Evolutionary conservation across 2,797 vertebrate genomes (phyloP), one percentile per base, ranked within the genome.

Genomic region (Perdix hodgsoniae): DNA sequence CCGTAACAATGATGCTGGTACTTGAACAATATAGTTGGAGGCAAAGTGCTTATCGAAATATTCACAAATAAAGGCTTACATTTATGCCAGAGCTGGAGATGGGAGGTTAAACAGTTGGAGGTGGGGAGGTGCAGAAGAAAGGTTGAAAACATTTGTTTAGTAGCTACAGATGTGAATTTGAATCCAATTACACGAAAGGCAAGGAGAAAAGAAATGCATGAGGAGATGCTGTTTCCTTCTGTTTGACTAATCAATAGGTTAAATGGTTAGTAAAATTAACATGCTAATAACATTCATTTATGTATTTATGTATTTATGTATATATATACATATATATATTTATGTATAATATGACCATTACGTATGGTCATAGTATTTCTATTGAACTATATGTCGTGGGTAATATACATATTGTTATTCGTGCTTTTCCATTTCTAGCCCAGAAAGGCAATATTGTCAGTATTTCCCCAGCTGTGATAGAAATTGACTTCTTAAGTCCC

Each of bases 41-140:
- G 97, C 98, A 97, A 98, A 98, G 97, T 97, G 95, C 97, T 98
- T 98, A 98, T 97, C 94, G 74, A 96, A 98, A 98, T 98, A 97
- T 97, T 98, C 97, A 97, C 97, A 98, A 98, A 98, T 98, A 97
- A 97, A 97, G 95, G 96, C 96, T 97, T 96, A 94, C 97, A 97
- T 97, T 97, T 97, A 96, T 96, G 96, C 97, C 96, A 96, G 97
- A 86, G 80, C 96, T 97, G 95, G 93, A 97, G 97, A 97, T 85
- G 96, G 96, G 97, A 97, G 97, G 96, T 98, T 98, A 98, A 98
- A 98, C 97, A 98, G 97, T 94, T 97, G 97, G 96, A 95, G 89
- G 93, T 94, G 93, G 92, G 97, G 87, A 94, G 86, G 80, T 84
- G 61, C 77, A 93, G 92, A 88, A 92, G 96, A 94, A 97, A 96